Conservation (phyloP, 1,140 invertebrate species). For the Nasonia longicornis region DNA sequence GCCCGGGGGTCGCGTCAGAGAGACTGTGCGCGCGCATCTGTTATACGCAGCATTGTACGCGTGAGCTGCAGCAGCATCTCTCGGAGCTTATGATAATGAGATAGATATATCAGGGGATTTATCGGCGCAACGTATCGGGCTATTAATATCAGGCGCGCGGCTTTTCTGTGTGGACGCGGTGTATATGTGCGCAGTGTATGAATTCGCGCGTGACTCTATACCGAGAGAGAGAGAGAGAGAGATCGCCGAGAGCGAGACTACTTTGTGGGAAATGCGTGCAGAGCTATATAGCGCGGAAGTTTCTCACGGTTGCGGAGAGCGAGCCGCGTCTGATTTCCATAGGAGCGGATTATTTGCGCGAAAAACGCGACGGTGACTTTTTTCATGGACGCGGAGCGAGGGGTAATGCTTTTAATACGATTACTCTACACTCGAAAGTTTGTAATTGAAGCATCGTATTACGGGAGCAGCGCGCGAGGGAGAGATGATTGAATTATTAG, state of each 20-base stretch:
- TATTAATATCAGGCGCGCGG: conserved; percentile 14
- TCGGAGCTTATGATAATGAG: conserved; percentile 15
- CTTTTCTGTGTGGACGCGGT: neutral
- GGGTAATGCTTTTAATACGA: neutral
- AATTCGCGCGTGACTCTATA: neutral
- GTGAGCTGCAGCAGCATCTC: neutral
- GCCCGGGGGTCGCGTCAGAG: conserved; percentile 1
- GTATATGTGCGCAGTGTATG: neutral
- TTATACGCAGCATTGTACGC: neutral
- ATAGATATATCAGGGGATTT: conserved; percentile 11
- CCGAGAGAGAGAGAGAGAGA: neutral
- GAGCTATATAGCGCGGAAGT: conserved; percentile 19
- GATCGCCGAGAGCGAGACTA: neutral
- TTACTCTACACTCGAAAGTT: neutral
- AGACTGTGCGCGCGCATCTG: neutral
- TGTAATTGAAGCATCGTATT: neutral
- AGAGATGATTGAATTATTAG: neutral
- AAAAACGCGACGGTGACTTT: neutral
- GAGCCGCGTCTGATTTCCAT: conserved; percentile 1
- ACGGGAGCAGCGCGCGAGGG: too few species aligned
- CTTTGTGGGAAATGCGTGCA: neutral
- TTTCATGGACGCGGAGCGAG: neutral
- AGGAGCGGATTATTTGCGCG: neutral
- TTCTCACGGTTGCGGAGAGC: conserved; percentile 19
- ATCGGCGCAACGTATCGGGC: neutral